Conservation (phyloP, 2,888 invertebrate genomes). For the Caenorhabditis parvicauda region DNA sequence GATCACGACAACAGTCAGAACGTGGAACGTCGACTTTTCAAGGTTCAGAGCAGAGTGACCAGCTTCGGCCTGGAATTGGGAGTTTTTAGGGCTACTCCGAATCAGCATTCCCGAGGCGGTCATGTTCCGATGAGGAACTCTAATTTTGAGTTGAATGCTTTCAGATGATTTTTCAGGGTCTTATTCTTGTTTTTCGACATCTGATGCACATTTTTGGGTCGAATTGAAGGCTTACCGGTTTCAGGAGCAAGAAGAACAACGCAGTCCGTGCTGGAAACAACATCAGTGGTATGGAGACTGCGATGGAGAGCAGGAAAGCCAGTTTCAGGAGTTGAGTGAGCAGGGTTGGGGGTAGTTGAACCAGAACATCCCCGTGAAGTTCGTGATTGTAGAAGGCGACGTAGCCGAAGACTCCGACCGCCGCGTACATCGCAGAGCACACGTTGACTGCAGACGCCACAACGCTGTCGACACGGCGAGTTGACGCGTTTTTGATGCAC, state of each 20-base stretch:
- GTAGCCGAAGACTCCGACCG: constrained; percentile 67
- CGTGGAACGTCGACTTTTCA: constrained; percentile 43
- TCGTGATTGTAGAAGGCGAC: constrained; percentile 74
- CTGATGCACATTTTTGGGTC: too few species aligned
- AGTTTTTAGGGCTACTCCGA: too few species aligned
- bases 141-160: too few species aligned
- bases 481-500: constrained; percentile 73
- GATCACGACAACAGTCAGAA: constrained; percentile 76
- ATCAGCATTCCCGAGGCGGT: too few species aligned
- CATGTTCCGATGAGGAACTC: too few species aligned
- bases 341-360: constrained; percentile 71
- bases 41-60: constrained; percentile 27
- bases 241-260: constrained; percentile 78
- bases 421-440: constrained; percentile 74
- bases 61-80: constrained; percentile 17
- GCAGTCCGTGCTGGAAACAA: constrained; percentile 94
- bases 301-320: constrained; percentile 89
- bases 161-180: too few species aligned
- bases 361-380: constrained; percentile 80
- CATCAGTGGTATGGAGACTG: constrained; percentile 92
- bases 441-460: constrained; percentile 85
- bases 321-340: constrained; percentile 85
- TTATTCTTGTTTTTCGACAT: neutral
- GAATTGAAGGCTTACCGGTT: neutral
- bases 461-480: constrained; percentile 76